A percentile compares a stretch with the other conserved stretches of the same genome.
Conservation (phyloP, 2,888 invertebrate species). For the Drosophila mimica region DNA sequence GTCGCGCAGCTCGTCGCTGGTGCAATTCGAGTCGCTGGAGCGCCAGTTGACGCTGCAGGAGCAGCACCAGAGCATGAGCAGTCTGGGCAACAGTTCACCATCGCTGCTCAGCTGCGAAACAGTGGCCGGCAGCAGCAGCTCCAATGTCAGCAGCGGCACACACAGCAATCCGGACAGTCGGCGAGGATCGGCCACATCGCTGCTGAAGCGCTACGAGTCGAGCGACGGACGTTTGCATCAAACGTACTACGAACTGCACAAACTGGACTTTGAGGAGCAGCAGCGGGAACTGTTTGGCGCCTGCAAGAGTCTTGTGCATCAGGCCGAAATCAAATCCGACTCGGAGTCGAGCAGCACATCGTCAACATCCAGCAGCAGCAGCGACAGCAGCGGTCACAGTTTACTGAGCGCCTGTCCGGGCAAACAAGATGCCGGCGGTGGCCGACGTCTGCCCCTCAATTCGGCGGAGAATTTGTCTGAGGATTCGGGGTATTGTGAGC, state of each 20-base stretch:
- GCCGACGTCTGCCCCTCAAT: constrained; percentile 85
- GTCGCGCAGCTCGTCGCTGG: constrained; percentile 92
- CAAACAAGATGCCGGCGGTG: constrained; percentile 56
- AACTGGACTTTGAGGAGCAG: constrained; percentile 82
- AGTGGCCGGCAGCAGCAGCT: constrained; percentile 26
- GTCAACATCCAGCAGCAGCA: constrained; percentile 45
- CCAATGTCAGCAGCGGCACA: constrained; percentile 53
- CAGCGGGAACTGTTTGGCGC: constrained; percentile 52
- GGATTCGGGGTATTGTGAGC: constrained; percentile 91
- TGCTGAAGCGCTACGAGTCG: constrained; percentile 83
- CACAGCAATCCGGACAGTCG: constrained; percentile 79
- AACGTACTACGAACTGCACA: constrained; percentile 84
- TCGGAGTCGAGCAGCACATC: constrained; percentile 70
- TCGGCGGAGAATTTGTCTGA: constrained; percentile 92
- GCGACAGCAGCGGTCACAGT: constrained; percentile 70
- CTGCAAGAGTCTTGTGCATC: constrained; percentile 45
- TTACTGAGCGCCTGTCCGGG: constrained; percentile 66
- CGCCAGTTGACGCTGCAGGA: constrained; percentile 87
- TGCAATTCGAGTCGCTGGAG: constrained; percentile 94
- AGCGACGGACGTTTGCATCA: constrained; percentile 83
- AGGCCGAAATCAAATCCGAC: constrained; percentile 75
- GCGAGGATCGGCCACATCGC: constrained; percentile 80
- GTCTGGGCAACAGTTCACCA: constrained; percentile 84
- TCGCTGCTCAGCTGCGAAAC: constrained; percentile 82
- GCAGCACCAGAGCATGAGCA: constrained; percentile 84